Conservation (phyloP, 37 sponge, comb jelly and placozoan species). For the Geodia barretti region DNA sequence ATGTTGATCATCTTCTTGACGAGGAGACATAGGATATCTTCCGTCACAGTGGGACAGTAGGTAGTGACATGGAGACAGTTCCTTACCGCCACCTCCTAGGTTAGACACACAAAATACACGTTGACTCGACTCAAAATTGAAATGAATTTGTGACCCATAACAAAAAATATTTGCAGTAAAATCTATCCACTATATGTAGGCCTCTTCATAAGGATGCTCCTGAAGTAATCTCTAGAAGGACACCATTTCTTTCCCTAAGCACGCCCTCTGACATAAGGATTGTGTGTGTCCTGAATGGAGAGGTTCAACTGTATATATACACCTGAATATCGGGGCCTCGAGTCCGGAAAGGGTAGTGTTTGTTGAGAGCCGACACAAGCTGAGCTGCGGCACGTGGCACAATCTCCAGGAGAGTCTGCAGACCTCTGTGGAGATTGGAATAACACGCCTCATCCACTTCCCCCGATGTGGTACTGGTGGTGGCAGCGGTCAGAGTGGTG, state of each 20-base stretch:
- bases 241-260: too few species aligned
- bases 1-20: constrained; percentile 62
- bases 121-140: too few species aligned
- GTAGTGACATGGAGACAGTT: constrained; percentile 48
- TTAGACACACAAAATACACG: constrained; percentile 12
- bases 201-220: too few species aligned
- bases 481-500: neutral
- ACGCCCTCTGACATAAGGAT: too few species aligned
- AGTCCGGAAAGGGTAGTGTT: constrained; percentile 38
- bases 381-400: constrained; percentile 36
- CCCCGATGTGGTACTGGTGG: neutral
- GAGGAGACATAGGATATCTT: constrained; percentile 44
- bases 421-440: constrained; percentile 38
- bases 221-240: too few species aligned
- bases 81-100: constrained; percentile 68
- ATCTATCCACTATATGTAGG: too few species aligned
- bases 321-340: constrained; percentile 31
- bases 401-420: constrained; percentile 18
- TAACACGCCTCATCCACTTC: neutral
- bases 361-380: constrained; percentile 26
- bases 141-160: too few species aligned
- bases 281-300: too few species aligned
- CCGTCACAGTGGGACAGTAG: constrained; percentile 62
- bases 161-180: too few species aligned
- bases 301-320: too few species aligned